These are phyloP conservation scores for Ramphastos sulfuratus DNA, from an alignment of 2,113 vertebrate genomes.

Conservation along the genomic window DNA sequence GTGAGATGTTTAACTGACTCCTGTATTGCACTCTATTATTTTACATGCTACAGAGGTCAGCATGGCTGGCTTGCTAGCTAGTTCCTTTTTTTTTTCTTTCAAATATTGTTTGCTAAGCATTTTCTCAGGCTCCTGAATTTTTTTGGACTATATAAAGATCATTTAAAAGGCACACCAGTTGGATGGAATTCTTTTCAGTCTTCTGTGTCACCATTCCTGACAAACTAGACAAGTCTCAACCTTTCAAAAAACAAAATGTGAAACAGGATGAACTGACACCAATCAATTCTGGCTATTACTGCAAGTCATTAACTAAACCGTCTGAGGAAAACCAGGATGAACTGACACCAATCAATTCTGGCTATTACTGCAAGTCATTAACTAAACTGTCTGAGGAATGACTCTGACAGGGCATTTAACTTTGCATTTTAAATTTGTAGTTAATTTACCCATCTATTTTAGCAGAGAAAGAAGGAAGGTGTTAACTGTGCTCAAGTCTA, in stretches of 20 bases:
- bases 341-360: not conserved
- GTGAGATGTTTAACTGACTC: not conserved
- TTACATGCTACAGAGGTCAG: not conserved
- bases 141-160: not conserved
- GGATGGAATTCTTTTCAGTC: not conserved
- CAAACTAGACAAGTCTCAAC: not conserved
- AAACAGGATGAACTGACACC: not conserved
- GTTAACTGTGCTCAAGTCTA: not conserved
- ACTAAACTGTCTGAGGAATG: not conserved
- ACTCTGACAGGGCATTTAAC: not conserved
- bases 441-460: not conserved
- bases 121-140: not conserved
- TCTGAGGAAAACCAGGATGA: not conserved
- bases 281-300: not conserved
- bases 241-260: not conserved
- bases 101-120: not conserved
- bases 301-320: not conserved
- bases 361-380: not conserved
- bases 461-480: constrained; percentile 4
- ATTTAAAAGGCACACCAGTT: not conserved
- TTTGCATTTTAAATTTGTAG: not conserved
- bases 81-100: not conserved
- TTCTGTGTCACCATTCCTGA: not conserved
- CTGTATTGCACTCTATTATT: not conserved
- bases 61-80: not conserved